A percentile compares a stretch with the other conserved stretches of the same genome.
Evolutionary conservation across 2,888 invertebrate species (phyloP).

Genomic region (Platycheirus rosarum): DNA sequence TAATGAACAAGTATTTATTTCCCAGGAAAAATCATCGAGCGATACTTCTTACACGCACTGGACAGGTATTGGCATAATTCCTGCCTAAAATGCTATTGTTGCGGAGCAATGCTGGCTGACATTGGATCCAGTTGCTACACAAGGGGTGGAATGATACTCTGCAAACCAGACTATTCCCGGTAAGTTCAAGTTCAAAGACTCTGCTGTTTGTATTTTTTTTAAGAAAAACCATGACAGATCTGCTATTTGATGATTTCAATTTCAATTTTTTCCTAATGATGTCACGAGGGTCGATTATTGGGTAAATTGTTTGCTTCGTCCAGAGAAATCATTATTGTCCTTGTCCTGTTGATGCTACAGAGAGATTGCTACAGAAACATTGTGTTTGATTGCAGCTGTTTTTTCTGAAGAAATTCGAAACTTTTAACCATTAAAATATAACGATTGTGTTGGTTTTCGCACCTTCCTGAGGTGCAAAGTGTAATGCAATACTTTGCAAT

Average conservation of each 20-base stretch:
- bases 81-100: conserved; percentile 95
- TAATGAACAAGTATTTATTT: neutral
- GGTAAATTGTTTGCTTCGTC: conserved; percentile 44
- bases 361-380: too few relatives aligned
- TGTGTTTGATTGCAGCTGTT: conserved; percentile 16
- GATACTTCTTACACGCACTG: conserved; percentile 93
- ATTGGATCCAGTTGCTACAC: conserved; percentile 94
- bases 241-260: neutral
- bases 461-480: conserved; percentile 34
- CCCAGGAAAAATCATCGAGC: conserved; percentile 89
- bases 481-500: conserved; percentile 56
- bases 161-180: conserved; percentile 96
- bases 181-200: conserved; percentile 83
- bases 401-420: conserved; percentile 54
- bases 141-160: conserved; percentile 95
- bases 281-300: conserved; percentile 59
- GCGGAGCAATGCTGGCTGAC: conserved; percentile 93
- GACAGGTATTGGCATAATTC: conserved; percentile 97
- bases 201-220: neutral
- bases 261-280: conserved; percentile 20
- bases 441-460: conserved; percentile 40
- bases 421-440: conserved; percentile 56
- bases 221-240: neutral
- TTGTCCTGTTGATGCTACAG: neutral
- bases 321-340: conserved; percentile 8